phyloP scores from a whole-genome alignment of 2,113 vertebrate species.

The Xenopus tropicalis region DNA sequence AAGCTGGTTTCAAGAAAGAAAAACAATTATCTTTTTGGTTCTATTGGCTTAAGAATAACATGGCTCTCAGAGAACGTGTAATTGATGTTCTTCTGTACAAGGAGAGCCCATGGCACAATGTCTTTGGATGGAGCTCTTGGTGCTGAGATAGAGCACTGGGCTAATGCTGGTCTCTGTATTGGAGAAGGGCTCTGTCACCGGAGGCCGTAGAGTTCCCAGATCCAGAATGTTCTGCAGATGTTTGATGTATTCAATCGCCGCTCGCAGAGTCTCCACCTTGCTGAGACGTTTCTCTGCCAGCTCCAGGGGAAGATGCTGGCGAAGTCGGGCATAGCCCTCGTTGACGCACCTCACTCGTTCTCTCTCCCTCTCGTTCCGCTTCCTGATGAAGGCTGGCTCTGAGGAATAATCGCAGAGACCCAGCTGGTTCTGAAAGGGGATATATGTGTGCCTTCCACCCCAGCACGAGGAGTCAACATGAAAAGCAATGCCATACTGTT shows the following conservation, averaged over 20 bases:
- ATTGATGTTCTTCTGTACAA: no score
- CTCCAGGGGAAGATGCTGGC: slow-evolving; percentile 71
- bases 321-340: slow-evolving; percentile 75
- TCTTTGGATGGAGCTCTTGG: neutral
- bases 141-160: neutral
- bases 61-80: no score
- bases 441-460: slow-evolving; percentile 51
- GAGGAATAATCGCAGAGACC: slow-evolving; percentile 71
- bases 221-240: slow-evolving; percentile 73
- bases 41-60: no score
- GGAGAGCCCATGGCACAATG: neutral
- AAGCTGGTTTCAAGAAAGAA: no score
- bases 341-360: slow-evolving; percentile 79
- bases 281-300: slow-evolving; percentile 69
- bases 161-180: neutral
- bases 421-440: slow-evolving; percentile 65
- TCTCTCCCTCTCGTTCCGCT: slow-evolving; percentile 79
- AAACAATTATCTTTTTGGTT: no score
- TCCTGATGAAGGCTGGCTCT: slow-evolving; percentile 79
- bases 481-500: slow-evolving; percentile 14
- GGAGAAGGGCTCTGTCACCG: neutral
- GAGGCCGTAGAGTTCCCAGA: slow-evolving; percentile 22
- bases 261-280: slow-evolving; percentile 80
- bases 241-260: slow-evolving; percentile 79
- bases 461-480: slow-evolving; percentile 9